These are phyloP conservation scores for Mirounga angustirostris DNA, from an alignment of 2,113 vertebrate genomes.

Conservation along the genomic window DNA sequence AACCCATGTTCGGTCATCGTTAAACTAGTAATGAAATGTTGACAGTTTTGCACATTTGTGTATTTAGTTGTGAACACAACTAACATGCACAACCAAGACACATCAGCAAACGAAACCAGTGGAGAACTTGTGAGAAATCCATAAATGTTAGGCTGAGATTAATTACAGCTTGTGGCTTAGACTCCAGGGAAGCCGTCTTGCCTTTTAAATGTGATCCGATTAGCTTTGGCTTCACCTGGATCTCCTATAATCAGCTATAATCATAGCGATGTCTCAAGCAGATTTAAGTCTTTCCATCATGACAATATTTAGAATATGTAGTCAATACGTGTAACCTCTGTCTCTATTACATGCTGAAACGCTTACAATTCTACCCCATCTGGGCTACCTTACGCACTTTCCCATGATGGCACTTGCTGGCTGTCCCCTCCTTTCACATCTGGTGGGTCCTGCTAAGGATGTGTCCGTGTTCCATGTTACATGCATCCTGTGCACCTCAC, in stretches of 20 bases:
- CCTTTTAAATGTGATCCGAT: background rate
- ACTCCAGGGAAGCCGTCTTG: background rate
- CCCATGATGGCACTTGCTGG: background rate
- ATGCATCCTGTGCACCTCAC: background rate
- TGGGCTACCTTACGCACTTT: background rate
- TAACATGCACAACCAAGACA: accelerated
- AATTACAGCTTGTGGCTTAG: background rate
- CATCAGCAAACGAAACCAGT: background rate
- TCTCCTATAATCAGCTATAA: background rate
- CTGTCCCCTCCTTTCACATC: background rate
- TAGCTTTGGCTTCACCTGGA: background rate
- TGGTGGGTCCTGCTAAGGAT: background rate
- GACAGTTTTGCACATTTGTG: background rate
- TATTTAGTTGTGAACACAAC: background rate
- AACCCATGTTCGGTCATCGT: background rate
- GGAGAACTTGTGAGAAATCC: background rate
- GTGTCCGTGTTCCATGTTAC: no score
- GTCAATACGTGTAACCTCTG: background rate
- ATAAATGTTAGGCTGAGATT: background rate
- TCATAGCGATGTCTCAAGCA: background rate
- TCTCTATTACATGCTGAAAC: background rate
- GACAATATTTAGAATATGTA: background rate
- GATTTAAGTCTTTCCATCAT: background rate
- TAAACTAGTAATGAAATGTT: background rate
- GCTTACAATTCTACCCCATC: background rate